Evolutionary conservation across 1,140 invertebrate species (phyloP).

Genomic region (Drosophila orena): DNA sequence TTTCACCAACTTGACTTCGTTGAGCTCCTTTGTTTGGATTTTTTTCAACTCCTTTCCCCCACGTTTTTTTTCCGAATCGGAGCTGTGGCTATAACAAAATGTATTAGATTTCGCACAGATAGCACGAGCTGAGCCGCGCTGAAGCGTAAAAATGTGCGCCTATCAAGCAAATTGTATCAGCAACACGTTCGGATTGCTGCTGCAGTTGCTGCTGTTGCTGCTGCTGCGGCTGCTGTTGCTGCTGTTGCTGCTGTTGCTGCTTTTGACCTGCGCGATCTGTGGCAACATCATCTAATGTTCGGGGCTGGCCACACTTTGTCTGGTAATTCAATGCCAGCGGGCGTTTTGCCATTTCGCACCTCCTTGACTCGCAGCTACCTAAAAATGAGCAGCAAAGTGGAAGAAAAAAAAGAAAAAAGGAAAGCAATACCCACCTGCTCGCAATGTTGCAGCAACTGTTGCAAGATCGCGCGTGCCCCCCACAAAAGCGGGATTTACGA

Average conservation of each 20-base stretch:
- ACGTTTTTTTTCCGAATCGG: conserved; percentile 10
- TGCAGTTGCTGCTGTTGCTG: conserved; percentile 19
- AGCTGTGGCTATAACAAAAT: conserved; percentile 69
- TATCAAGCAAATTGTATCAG: conserved; percentile 83
- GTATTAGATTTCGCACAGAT: conserved; percentile 82
- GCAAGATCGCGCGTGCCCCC: conserved; percentile 70
- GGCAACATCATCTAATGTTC: conserved; percentile 78
- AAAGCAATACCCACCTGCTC: conserved; percentile 51
- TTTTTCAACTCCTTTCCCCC: conserved; percentile 28
- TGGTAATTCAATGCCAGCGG: conserved; percentile 81
- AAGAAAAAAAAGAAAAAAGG: conserved; percentile 19
- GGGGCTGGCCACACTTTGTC: conserved; percentile 76
- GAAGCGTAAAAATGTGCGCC: conserved; percentile 80
- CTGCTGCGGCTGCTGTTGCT: conserved; percentile 24
- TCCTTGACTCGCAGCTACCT: conserved; percentile 77
- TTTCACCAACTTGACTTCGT: conserved; percentile 62
- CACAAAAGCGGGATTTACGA: conserved; percentile 78
- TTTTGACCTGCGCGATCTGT: conserved; percentile 62
- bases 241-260: conserved; percentile 30
- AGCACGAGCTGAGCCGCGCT: conserved; percentile 51
- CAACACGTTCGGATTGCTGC: conserved; percentile 68
- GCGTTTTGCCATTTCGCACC: conserved; percentile 80
- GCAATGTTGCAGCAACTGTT: conserved; percentile 48
- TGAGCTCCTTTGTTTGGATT: conserved; percentile 18
- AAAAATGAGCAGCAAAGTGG: not conserved